A percentile compares a stretch with the other conserved stretches of the same genome.
phyloP scores from a whole-genome alignment of 2,888 invertebrate genomes.

The Elgonia sp. region DNA sequence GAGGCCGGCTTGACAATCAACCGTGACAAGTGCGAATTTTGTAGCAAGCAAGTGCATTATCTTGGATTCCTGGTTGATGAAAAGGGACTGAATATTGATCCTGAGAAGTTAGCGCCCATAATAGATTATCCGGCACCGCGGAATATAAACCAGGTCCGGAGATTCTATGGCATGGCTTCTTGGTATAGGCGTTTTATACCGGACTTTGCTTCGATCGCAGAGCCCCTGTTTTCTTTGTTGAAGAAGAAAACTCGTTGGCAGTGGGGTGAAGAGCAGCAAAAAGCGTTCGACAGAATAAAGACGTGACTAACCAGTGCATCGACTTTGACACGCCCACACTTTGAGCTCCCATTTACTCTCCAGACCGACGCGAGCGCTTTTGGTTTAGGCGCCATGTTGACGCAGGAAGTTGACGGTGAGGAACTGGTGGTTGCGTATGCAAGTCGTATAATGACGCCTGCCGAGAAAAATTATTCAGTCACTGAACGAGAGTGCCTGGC shows the following conservation, averaged over 20 bases:
- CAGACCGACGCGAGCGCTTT: slow-evolving; percentile 61
- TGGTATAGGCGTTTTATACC: slow-evolving; percentile 81
- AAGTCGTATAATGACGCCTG: background rate
- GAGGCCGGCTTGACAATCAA: background rate
- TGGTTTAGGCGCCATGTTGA: slow-evolving; percentile 40
- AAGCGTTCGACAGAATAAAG: background rate
- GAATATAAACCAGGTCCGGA: slow-evolving; percentile 67
- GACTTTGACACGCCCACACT: slow-evolving; percentile 46
- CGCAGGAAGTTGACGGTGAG: slow-evolving; percentile 36
- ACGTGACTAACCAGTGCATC: slow-evolving; percentile 1
- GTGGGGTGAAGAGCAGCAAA: slow-evolving; percentile 50
- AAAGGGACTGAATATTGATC: background rate
- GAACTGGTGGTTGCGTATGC: slow-evolving; percentile 19
- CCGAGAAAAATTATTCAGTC: background rate
- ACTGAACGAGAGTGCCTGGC: background rate
- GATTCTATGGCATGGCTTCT: slow-evolving; percentile 79
- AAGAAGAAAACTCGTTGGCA: slow-evolving; percentile 51
- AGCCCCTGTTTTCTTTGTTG: slow-evolving; percentile 43
- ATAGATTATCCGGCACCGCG: slow-evolving; percentile 6
- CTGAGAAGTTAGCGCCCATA: background rate
- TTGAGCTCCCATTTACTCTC: slow-evolving; percentile 27
- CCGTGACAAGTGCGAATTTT: background rate
- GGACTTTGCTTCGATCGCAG: slow-evolving; percentile 64
- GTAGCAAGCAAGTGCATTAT: background rate
- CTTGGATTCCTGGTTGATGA: background rate